Evolutionary conservation across 2,888 invertebrate genomes (phyloP), one percentile per base, ranked within the genome.

Genomic region (Parnassius orleans): DNA sequence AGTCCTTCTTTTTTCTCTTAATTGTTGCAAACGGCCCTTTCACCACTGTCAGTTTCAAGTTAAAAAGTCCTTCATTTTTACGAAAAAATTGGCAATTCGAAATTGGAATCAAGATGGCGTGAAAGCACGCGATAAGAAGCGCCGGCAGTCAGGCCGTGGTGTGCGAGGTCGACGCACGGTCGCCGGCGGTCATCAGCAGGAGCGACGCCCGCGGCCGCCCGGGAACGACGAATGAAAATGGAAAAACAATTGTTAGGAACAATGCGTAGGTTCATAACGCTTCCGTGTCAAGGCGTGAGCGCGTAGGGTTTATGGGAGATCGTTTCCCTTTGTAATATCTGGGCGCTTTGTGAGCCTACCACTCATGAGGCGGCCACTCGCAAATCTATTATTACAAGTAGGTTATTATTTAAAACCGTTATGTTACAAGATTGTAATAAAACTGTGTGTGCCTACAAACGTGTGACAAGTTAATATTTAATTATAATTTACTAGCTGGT

Each of bases 221-320:
- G 68, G 72, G 72, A 70, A 65, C 68, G 66, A 68, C 71, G 69
- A 72, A 74, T 78, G 81, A 78, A 83, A 80, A 83, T 82, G 80
- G 80, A 81, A 81, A 81, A 84, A 84, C 81, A 80, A 81, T 83
- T 78, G 83, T 80, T 73, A 70, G 66, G 72, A 80, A 83, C 82
- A 83, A 84, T 83, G 82, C 81, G 78, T 78, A 76, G 68, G 75
- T 73, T 65, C 69, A 61, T 64, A 68, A 69, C 70, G 67, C 76
- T 77, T 79, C 77, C 78, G 77, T 69, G 71, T 76, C 65, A 44
- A 62, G 44, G 62, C 69, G 61, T 43, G 54, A 33, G 48, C 57
- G 53, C 47, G 42, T 14, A 12, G 19, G 53, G 54, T 55, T 58
- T 51, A 55, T 41, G 51, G 58, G 57, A 48, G 59, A 64, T 57